Conservation (phyloP, 1,140 invertebrate species). For the Samia ricini region DNA sequence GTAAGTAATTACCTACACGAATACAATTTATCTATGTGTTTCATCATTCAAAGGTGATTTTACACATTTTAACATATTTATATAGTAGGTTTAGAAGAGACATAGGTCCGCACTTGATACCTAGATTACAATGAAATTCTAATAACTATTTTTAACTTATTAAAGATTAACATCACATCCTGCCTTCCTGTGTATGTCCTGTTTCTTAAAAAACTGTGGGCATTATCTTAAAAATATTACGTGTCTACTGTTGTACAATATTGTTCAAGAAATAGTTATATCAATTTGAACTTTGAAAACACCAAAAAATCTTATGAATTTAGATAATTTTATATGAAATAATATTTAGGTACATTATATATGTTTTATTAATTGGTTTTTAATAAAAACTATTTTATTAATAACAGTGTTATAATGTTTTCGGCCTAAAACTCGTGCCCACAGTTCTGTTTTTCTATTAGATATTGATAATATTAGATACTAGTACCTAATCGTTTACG, state of each 20-base stretch:
- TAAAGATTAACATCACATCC: constrained; percentile 14
- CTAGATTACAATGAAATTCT: not conserved
- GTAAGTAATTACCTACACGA: no score
- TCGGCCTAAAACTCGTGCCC: constrained; percentile 26
- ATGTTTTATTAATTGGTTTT: constrained; percentile 18
- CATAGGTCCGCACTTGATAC: not conserved
- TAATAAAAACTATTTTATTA: constrained; percentile 7
- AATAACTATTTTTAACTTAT: constrained; percentile 8
- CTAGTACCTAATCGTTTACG: constrained; percentile 48
- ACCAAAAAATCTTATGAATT: constrained; percentile 68
- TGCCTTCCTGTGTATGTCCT: constrained; percentile 22
- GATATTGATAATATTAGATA: constrained; percentile 13
- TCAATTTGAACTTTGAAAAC: constrained; percentile 47
- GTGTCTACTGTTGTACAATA: constrained; percentile 9
- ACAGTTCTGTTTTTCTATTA: constrained; percentile 50
- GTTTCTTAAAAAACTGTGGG: constrained; percentile 34
- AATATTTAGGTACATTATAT: constrained; percentile 6
- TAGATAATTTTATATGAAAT: constrained; percentile 46
- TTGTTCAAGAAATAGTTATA: constrained; percentile 16
- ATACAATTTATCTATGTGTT: no score
- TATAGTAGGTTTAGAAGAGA: not conserved
- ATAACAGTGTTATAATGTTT: constrained; percentile 14
- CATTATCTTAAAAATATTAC: constrained; percentile 11
- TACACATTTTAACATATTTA: not conserved
- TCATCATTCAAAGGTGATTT: no score